phyloP scores from a whole-genome alignment of 2,113 vertebrate species.

The Dipodomys merriami region DNA sequence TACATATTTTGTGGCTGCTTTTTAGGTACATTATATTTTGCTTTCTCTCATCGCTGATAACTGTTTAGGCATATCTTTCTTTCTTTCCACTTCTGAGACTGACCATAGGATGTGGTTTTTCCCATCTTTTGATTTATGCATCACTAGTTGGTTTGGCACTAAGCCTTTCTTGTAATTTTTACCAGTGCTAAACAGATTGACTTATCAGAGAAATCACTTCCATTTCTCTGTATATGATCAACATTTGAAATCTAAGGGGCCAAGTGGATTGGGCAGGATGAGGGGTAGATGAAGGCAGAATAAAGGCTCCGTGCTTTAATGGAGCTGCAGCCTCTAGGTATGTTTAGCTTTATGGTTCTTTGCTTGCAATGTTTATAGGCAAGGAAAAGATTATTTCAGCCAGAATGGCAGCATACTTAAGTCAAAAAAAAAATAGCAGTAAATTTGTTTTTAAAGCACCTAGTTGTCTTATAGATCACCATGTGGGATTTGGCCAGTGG shows the following conservation, averaged over 20 bases:
- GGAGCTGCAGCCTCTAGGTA: slow-evolving; percentile 33
- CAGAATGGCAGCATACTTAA: slow-evolving; percentile 62
- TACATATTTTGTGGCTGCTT: not conserved
- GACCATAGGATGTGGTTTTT: not conserved
- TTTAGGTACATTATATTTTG: not conserved
- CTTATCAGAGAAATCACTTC: slow-evolving; percentile 58
- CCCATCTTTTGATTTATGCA: slow-evolving; percentile 9
- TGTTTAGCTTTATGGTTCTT: slow-evolving; percentile 67
- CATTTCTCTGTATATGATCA: slow-evolving; percentile 28
- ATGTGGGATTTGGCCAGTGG: slow-evolving; percentile 99
- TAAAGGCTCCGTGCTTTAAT: slow-evolving; percentile 18
- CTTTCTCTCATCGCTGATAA: not conserved
- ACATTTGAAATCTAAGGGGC: slow-evolving; percentile 49
- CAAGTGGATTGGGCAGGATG: slow-evolving; percentile 37
- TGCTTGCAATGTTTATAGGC: slow-evolving; percentile 67
- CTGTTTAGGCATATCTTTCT: slow-evolving; percentile 44
- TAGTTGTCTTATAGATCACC: slow-evolving; percentile 91
- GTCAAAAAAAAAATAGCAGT: slow-evolving; percentile 68
- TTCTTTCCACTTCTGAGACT: slow-evolving; percentile 41
- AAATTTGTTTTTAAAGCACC: slow-evolving; percentile 80
- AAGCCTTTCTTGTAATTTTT: slow-evolving; percentile 41
- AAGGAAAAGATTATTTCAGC: slow-evolving; percentile 66
- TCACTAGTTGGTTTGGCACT: slow-evolving; percentile 41
- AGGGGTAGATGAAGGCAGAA: not conserved
- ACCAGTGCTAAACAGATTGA: slow-evolving; percentile 44